phyloP scores from a whole-genome alignment of 2,113 vertebrate genomes.

The Gorsachius goisagi region DNA sequence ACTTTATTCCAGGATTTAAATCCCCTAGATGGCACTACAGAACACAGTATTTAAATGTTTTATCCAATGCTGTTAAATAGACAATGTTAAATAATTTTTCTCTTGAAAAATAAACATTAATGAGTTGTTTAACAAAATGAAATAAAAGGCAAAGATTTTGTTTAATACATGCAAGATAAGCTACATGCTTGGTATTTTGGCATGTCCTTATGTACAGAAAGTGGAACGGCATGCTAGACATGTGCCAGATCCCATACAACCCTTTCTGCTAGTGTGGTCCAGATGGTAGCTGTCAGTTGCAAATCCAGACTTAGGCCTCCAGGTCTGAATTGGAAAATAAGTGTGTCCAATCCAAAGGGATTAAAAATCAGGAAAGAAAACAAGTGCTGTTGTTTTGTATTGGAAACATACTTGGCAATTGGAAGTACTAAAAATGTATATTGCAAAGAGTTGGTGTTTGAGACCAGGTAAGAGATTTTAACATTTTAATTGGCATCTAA shows the following conservation, averaged over 20 bases:
- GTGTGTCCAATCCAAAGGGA: slow-evolving; percentile 22
- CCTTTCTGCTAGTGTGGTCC: slow-evolving; percentile 35
- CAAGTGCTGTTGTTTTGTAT: slow-evolving; percentile 20
- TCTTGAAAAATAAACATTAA: slow-evolving; percentile 58
- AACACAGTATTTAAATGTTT: slow-evolving; percentile 70
- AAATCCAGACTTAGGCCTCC: slow-evolving; percentile 21
- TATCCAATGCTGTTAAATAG: slow-evolving; percentile 49
- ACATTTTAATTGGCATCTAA: slow-evolving; percentile 10
- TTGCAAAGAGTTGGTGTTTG: background rate
- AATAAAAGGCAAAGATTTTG: background rate
- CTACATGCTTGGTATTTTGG: slow-evolving; percentile 20
- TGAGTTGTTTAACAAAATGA: slow-evolving; percentile 34
- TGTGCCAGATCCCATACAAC: slow-evolving; percentile 28
- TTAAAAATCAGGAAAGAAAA: slow-evolving; percentile 41
- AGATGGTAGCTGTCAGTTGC: slow-evolving; percentile 58
- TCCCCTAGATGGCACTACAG: slow-evolving; percentile 83
- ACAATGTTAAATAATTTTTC: slow-evolving; percentile 49
- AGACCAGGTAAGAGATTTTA: background rate
- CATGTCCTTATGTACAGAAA: background rate
- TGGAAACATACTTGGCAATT: background rate
- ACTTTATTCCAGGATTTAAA: slow-evolving; percentile 29
- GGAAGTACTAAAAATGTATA: background rate
- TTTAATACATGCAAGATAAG: slow-evolving; percentile 23
- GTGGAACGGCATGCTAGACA: background rate
- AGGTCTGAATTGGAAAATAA: slow-evolving; percentile 57